Percentiles rank a stretch among this genome's conserved stretches.
Evolutionary conservation across 2,888 invertebrate genomes (phyloP).

Genomic region (Notocelia uddmanniana): DNA sequence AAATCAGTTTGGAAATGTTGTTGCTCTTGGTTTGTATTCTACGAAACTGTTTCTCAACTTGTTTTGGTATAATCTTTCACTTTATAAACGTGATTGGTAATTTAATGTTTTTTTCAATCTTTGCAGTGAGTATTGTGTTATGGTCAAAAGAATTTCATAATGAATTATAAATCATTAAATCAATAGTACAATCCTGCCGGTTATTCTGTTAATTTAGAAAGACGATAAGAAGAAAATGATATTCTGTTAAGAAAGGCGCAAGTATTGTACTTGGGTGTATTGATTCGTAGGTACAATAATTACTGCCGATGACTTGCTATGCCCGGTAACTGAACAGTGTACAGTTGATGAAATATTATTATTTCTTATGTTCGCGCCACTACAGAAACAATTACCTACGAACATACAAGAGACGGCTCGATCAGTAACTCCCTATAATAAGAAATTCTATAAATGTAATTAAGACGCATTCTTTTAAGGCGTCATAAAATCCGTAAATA

Average conservation of each 20-base stretch:
- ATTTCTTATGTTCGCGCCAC: conserved; percentile 31
- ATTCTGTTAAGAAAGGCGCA: conserved; percentile 46
- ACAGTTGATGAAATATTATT: conserved; percentile 49
- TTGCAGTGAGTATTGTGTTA: background rate
- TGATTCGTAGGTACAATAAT: conserved; percentile 60
- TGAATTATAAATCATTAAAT: conserved; percentile 27
- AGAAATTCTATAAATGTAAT: conserved; percentile 71
- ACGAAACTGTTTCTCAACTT: conserved; percentile 15
- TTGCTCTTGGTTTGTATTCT: conserved; percentile 51
- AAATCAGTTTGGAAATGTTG: conserved; percentile 61
- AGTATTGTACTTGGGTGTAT: conserved; percentile 53
- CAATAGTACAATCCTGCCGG: conserved; percentile 32
- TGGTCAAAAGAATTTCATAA: background rate
- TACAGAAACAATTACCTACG: conserved; percentile 44
- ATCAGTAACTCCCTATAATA: conserved; percentile 54
- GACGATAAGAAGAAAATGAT: conserved; percentile 48
- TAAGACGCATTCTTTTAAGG: conserved; percentile 61
- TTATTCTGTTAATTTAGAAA: conserved; percentile 43
- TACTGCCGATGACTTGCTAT: conserved; percentile 69
- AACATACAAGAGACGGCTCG: conserved; percentile 30
- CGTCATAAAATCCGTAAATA: conserved; percentile 72
- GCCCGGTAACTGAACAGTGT: conserved; percentile 47
- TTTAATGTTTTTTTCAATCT: conserved; percentile 1
- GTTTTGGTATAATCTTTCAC: conserved; percentile 7
- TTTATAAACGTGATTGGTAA: background rate